phyloP scores from a whole-genome alignment of 2,888 invertebrate species.

The Myopa testacea region DNA sequence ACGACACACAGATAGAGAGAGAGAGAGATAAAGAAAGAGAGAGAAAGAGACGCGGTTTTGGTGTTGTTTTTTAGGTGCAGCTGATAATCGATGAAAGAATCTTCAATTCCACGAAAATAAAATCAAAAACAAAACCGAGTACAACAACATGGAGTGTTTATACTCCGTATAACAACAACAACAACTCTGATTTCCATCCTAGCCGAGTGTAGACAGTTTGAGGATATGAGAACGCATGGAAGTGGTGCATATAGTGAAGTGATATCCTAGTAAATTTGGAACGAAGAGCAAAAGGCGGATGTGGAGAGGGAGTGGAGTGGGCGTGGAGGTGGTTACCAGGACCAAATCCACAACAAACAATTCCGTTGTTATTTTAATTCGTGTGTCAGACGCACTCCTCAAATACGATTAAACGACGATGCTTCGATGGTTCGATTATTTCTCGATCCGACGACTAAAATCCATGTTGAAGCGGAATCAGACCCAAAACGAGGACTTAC shows the following conservation, averaged over 20 bases:
- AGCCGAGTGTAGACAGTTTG: not conserved
- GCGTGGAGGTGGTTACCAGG: not conserved
- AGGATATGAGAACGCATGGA: not conserved
- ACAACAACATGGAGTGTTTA: not conserved
- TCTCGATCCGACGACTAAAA: not conserved
- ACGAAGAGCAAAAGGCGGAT: not conserved
- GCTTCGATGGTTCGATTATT: not conserved
- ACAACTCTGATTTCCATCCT: not conserved
- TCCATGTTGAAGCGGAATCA: not conserved
- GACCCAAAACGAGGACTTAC: no score
- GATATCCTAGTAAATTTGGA: not conserved
- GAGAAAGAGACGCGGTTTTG: not conserved
- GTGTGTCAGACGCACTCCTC: constrained; percentile 39
- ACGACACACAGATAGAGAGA: no score
- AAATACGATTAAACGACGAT: constrained; percentile 16
- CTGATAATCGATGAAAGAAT: not conserved
- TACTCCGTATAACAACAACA: not conserved
- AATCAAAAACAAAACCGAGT: not conserved
- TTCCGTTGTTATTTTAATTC: constrained; percentile 44
- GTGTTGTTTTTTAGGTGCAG: not conserved
- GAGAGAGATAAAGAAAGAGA: no score
- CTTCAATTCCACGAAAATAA: not conserved
- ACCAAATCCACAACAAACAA: not conserved
- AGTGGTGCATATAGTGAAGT: no score
- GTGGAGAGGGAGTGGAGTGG: not conserved